Conservation (phyloP, 2,888 invertebrate species). For the Latrodectus elegans region DNA sequence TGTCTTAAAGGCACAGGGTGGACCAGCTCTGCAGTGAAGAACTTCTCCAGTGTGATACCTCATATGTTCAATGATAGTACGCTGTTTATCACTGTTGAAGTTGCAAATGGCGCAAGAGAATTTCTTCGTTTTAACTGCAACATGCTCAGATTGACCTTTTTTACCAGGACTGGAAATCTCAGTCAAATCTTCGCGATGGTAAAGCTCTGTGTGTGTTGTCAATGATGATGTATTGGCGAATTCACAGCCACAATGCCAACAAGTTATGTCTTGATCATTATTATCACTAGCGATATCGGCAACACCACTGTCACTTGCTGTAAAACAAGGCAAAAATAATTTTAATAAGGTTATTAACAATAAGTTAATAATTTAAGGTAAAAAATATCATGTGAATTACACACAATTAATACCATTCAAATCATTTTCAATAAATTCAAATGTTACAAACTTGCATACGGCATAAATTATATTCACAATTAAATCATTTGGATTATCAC, state of each 20-base stretch:
- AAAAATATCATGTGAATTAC: no score
- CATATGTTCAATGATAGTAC: slow-evolving; percentile 77
- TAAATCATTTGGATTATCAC: no score
- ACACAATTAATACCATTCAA: no score
- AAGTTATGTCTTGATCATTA: slow-evolving; percentile 74
- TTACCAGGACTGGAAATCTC: background rate
- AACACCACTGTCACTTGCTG: slow-evolving; percentile 58
- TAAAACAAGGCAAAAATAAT: background rate
- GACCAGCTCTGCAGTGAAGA: slow-evolving; percentile 49
- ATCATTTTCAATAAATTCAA: no score
- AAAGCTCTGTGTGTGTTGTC: slow-evolving; percentile 72
- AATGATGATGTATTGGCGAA: slow-evolving; percentile 78
- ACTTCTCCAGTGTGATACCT: slow-evolving; percentile 74
- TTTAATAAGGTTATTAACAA: no score
- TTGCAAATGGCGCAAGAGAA: slow-evolving; percentile 68
- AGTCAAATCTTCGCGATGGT: slow-evolving; percentile 65
- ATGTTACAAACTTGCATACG: no score
- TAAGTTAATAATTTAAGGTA: no score
- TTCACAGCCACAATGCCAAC: slow-evolving; percentile 78
- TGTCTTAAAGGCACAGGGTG: slow-evolving; percentile 49
- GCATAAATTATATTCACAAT: no score
- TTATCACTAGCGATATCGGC: slow-evolving; percentile 28
- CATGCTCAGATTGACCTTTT: background rate
- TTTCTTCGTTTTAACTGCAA: slow-evolving; percentile 24
- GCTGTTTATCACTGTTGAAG: slow-evolving; percentile 75